Evolutionary conservation across 53 echinoderm and acorn worm genomes (phyloP).

Genomic region (Holothuria leucospilota): DNA sequence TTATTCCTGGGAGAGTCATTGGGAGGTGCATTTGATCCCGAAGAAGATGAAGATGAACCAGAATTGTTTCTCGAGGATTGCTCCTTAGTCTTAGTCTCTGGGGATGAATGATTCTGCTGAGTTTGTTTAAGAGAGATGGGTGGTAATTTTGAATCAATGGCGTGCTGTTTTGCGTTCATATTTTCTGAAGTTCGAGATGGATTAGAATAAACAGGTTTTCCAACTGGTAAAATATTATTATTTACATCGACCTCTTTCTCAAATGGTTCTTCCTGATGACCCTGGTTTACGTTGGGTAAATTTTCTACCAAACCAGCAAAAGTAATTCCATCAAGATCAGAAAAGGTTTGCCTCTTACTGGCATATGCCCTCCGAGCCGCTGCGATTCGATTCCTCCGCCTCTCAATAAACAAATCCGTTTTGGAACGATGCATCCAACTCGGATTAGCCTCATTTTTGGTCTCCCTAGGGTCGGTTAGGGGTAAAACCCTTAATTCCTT

Average conservation of each 20-base stretch:
- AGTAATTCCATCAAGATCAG: conserved; percentile 80
- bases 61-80: neutral
- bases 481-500: conserved; percentile 77
- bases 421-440: conserved; percentile 94
- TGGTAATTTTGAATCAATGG: conserved; percentile 72
- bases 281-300: conserved; percentile 58
- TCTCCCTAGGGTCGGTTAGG: conserved; percentile 83
- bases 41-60: neutral
- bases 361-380: conserved; percentile 34
- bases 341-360: conserved; percentile 24
- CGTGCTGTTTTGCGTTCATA: neutral
- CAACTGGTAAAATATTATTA: conserved; percentile 3
- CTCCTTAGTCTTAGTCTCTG: neutral
- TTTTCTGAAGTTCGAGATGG: too few relatives aligned
- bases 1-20: neutral
- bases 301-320: conserved; percentile 78
- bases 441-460: conserved; percentile 52
- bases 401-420: conserved; percentile 94
- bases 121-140: conserved; percentile 68
- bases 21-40: neutral
- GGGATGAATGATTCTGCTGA: neutral
- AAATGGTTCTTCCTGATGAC: neutral
- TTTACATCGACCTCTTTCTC: neutral
- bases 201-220: too few relatives aligned
- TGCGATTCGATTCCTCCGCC: conserved; percentile 71